Evolutionary conservation across 2,797 vertebrate genomes (phyloP), one percentile per base, ranked within the genome.

Genomic region (Aratinga solstitialis): DNA sequence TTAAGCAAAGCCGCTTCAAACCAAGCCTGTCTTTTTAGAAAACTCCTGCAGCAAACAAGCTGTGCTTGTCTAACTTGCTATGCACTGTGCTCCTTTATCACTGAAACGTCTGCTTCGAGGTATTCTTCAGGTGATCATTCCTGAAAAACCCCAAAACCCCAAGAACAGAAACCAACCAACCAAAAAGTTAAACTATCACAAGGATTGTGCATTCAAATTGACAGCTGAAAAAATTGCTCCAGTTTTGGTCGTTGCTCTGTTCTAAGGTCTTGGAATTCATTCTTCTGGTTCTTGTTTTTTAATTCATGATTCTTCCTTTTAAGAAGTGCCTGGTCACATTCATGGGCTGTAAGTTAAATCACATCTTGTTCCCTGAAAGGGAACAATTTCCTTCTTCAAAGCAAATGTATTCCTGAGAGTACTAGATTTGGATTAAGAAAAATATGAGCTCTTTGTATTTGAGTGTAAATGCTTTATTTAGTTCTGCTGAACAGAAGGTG

Each of bases 221-320:
- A 30, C 45, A 66, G 56, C 61, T 81, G 69, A 63, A 91, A 71
- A 90, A 77, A 65, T 54, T 54, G 27, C 14, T 71, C 8, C 30
- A 16, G 65, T 94, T 94, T 54, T 84, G 22, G 66, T 86, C 24
- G 13, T 71, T 86, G 45, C 67, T 90, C 47, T 87, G 17, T n/a
- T 86, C 67, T 82, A 63, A 92, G 53, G 48, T 56, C 84, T 85
- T 69, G 59, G 65, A 87, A 79, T 74, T 76, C 5, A 45, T 94
- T 94, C 51, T 90, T 79, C 53, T 51, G 38, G 11, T 87, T 76
- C 71, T 86, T 87, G 74, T 72, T 93, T 94, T 78, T 91, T 84
- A 81, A 90, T 77, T 94, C 67, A 65, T 26, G 38, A 40, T 80
- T 73, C 53, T 79, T 77, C 51, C 56, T 93, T 80, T 85, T 91